Percentiles rank a stretch among this genome's conserved stretches.
phyloP scores from a whole-genome alignment of 2,797 vertebrate genomes.

The Anniella stebbinsi region DNA sequence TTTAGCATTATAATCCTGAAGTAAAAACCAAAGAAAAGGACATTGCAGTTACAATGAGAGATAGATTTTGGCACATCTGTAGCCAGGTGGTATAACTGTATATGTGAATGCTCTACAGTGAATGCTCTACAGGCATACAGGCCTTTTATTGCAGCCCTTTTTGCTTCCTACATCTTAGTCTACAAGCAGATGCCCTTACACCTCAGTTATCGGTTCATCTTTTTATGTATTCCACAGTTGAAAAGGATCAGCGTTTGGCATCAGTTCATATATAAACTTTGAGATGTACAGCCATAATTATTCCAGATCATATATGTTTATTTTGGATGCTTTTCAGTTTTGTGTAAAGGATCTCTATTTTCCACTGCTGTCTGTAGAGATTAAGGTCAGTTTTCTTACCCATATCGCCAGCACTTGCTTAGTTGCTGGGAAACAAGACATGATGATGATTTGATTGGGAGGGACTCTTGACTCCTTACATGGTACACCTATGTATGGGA shows the following conservation, averaged over 20 bases:
- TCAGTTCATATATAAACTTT: constrained; percentile 51
- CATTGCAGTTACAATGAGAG: background rate
- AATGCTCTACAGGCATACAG: background rate
- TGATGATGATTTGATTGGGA: background rate
- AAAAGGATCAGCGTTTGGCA: constrained; percentile 62
- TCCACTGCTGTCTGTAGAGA: constrained; percentile 33
- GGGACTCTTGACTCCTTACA: background rate
- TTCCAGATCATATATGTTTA: constrained; percentile 62
- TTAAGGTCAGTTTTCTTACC: constrained; percentile 26
- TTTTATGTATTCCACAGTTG: constrained; percentile 51
- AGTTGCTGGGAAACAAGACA: background rate
- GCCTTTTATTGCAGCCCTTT: background rate
- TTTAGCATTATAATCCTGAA: background rate
- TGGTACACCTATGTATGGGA: background rate
- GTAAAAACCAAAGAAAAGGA: background rate
- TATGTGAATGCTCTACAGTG: background rate
- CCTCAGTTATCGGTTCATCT: constrained; percentile 66
- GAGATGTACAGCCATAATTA: constrained; percentile 61
- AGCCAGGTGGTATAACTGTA: background rate
- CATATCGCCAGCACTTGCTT: background rate
- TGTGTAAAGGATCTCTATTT: constrained; percentile 29
- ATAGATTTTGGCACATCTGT: background rate
- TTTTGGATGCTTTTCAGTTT: constrained; percentile 42
- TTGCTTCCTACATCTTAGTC: constrained; percentile 59
- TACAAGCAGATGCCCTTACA: constrained; percentile 33